phyloP scores from a whole-genome alignment of 30 jellyfish, hydroid and myxozoan genomes.

The Hydractinia symbiolongicarpus region DNA sequence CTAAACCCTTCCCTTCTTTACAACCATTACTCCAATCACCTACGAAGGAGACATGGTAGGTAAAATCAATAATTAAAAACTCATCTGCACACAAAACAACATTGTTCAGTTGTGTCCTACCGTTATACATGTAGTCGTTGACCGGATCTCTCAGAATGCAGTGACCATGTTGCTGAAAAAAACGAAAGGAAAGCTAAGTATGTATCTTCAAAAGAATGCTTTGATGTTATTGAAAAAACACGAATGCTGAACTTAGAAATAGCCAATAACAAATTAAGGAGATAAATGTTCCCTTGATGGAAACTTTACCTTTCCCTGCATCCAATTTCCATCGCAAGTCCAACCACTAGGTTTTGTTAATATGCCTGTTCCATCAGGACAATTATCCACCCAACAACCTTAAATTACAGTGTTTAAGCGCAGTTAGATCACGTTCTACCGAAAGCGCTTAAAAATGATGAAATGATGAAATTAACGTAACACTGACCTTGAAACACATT shows the following conservation, averaged over 20 bases:
- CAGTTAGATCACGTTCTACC: background rate
- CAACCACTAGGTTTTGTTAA: conserved; percentile 49
- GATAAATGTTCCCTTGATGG: too few relatives aligned
- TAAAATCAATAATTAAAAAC: background rate
- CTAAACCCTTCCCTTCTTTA: conserved; percentile 80
- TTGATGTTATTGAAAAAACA: too few relatives aligned
- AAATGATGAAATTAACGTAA: too few relatives aligned
- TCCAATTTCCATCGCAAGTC: conserved; percentile 74
- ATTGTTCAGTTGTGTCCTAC: conserved; percentile 11
- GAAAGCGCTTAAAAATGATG: too few relatives aligned
- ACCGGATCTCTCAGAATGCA: conserved; percentile 55
- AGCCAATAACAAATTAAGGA: too few relatives aligned
- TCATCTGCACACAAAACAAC: background rate
- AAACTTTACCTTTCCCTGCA: conserved; percentile 61
- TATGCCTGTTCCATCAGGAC: conserved; percentile 61
- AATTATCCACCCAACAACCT: conserved; percentile 70
- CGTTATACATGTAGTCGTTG: conserved; percentile 57
- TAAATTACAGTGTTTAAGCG: too few relatives aligned
- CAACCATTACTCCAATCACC: conserved; percentile 79
- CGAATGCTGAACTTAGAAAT: too few relatives aligned
- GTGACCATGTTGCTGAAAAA: conserved; percentile 48
- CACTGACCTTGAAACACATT: conserved; percentile 33
- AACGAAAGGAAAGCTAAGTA: background rate
- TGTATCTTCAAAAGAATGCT: too few relatives aligned
- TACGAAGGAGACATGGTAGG: conserved; percentile 9